Base-by-base conservation (phyloP, 2,888 invertebrate genomes). In the Thera britannica region DNA sequence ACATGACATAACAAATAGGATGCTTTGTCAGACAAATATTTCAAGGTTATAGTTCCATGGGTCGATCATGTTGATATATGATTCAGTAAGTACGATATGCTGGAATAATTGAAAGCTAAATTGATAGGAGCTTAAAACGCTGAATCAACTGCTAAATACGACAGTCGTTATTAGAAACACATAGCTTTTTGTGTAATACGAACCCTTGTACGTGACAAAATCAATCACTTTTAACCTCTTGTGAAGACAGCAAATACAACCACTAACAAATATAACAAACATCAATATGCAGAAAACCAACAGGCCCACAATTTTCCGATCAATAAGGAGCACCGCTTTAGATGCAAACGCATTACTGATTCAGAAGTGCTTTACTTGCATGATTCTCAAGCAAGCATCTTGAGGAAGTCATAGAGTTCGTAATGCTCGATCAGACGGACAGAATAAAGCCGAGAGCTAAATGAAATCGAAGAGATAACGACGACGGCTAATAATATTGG, bases 391-490 rank as follows among this genome's bases (percentile, higher is more conserved):
- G 48, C 60, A 44, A 52, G 44, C 6, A 12, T 23, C 34, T 34
- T 34, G 34, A 8, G 8, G 64, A 66, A 64, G 60, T 62, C 65
- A 64, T 65, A 62, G 57, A 71, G 61, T 62, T 60, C 5, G 35
- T 48, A 34, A 65, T 64, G 60, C 68, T 72, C 65, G 48, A 68
- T 59, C 66, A 49, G 51, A 59, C 57, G 52, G 51, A 59, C 57
- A 70, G 65, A 70, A 72, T 59, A 72, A 67, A 64, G 70, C 61
- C 59, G 67, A 65, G 66, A 59, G 62, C 69, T 69, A 54, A 58
- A 36, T 38, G 2, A 67, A 67, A 69, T 73, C 69, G 55, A 36
- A 55, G 63, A 65, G 75, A 75, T 75, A 72, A 73, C 67, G 49
- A 54, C 41, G 34, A 55, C 52, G 52, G 58, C 44, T 61, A 60